These are phyloP conservation scores for Phania funesta DNA, from an alignment of 2,888 invertebrate species.

Conservation along the genomic window DNA sequence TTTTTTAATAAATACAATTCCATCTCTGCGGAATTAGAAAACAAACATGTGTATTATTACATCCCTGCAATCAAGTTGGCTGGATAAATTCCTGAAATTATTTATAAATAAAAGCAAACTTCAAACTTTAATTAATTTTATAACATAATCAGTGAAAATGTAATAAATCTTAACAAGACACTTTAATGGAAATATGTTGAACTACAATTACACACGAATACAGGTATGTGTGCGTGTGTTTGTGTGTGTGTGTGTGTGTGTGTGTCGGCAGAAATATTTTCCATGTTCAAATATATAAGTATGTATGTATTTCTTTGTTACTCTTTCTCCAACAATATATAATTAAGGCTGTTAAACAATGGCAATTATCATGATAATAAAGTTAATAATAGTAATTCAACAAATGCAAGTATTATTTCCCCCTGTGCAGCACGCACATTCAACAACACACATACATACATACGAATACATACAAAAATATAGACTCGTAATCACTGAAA, in stretches of 20 bases:
- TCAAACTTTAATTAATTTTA: conserved; percentile 21
- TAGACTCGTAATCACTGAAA: neutral
- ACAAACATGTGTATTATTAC: neutral
- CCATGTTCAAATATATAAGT: neutral
- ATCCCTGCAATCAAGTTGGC: too few species aligned
- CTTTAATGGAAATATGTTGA: conserved; percentile 42
- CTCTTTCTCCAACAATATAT: conserved; percentile 35
- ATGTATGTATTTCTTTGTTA: neutral
- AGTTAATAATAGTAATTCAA: conserved; percentile 64
- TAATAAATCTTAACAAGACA: conserved; percentile 54
- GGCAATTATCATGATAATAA: conserved; percentile 66
- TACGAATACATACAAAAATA: neutral
- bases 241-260: neutral
- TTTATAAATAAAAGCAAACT: neutral
- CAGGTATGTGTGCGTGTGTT: neutral
- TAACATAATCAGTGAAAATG: conserved; percentile 52
- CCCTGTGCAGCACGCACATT: conserved; percentile 39
- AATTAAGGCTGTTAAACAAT: conserved; percentile 65
- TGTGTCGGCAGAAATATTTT: conserved; percentile 13
- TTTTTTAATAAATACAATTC: neutral
- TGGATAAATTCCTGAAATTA: neutral
- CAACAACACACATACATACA: neutral
- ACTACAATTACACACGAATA: conserved; percentile 7
- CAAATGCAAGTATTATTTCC: conserved; percentile 33
- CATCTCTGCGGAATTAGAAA: neutral